phyloP scores from a whole-genome alignment of 2,113 vertebrate genomes.

The Peucedramus taeniatus region DNA sequence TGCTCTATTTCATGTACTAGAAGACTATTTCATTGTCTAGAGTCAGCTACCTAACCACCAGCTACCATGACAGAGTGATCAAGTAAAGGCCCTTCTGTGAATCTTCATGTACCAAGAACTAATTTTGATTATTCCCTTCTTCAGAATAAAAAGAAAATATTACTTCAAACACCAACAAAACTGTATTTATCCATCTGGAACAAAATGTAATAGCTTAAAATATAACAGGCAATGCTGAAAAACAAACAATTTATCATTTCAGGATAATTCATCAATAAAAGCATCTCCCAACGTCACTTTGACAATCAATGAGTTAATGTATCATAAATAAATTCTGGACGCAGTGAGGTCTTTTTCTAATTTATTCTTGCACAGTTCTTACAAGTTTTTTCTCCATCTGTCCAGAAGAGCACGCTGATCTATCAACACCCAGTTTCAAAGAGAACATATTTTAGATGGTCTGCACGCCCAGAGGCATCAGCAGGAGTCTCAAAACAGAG shows the following conservation, averaged over 20 bases:
- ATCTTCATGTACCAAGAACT: not conserved
- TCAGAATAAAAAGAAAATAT: not conserved
- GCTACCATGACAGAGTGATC: fast-evolving
- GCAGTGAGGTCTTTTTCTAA: not conserved
- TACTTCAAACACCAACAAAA: not conserved
- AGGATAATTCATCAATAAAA: not conserved
- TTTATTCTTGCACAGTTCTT: not conserved
- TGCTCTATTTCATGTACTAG: not conserved
- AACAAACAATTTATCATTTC: not conserved
- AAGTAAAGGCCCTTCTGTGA: not conserved
- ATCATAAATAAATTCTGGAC: not conserved
- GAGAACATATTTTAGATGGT: not conserved
- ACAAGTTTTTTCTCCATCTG: not conserved
- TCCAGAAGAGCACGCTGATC: not conserved
- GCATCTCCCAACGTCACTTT: not conserved
- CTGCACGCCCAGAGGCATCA: not conserved
- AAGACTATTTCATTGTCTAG: not conserved
- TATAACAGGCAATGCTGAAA: not conserved
- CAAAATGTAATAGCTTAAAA: not conserved
- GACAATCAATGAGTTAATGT: not conserved
- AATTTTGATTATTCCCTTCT: not conserved
- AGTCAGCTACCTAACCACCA: not conserved
- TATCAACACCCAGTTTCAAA: not conserved
- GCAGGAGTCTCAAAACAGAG: not conserved
- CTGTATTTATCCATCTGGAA: not conserved